Evolutionary conservation across 1,140 invertebrate species (phyloP).

Genomic region (Periplaneta americana): DNA sequence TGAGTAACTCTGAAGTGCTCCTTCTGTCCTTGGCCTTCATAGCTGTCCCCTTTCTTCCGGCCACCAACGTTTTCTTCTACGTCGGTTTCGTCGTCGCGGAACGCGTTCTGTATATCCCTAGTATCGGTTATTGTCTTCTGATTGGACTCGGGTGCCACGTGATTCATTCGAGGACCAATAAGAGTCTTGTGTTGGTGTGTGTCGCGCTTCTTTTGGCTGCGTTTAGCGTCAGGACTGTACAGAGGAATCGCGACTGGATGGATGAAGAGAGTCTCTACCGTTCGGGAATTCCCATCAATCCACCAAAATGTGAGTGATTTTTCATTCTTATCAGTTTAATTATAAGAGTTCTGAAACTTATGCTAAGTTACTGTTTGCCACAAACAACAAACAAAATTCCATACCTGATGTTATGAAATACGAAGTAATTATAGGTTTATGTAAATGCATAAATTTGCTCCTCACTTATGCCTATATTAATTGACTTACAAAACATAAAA

Average conservation of each 20-base stretch:
- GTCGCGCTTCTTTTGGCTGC: constrained; percentile 52
- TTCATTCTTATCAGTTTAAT: too few species aligned
- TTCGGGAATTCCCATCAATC: constrained; percentile 87
- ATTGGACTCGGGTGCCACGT: constrained; percentile 62
- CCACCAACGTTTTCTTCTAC: constrained; percentile 90
- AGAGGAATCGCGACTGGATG: constrained; percentile 84
- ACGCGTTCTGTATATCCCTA: constrained; percentile 90
- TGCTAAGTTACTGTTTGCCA: too few species aligned
- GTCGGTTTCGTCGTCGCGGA: constrained; percentile 97
- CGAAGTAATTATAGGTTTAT: too few species aligned
- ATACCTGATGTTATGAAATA: too few species aligned
- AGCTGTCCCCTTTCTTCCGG: constrained; percentile 87
- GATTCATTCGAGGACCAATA: constrained; percentile 33
- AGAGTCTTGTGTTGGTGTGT: constrained; percentile 42
- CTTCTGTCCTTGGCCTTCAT: constrained; percentile 68
- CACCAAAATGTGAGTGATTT: constrained; percentile 84
- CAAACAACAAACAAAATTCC: too few species aligned
- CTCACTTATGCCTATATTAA: too few species aligned
- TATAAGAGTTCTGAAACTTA: too few species aligned
- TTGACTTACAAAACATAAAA: too few species aligned
- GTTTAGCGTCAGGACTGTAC: constrained; percentile 70
- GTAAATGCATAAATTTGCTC: too few species aligned
- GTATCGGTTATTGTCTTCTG: constrained; percentile 90
- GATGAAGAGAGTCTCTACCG: constrained; percentile 90
- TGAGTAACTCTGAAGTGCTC: constrained; percentile 26